A percentile compares a stretch with the other conserved stretches of the same genome.
Evolutionary conservation across 2,113 vertebrate genomes (phyloP).

Genomic region (Pampusana beccarii): DNA sequence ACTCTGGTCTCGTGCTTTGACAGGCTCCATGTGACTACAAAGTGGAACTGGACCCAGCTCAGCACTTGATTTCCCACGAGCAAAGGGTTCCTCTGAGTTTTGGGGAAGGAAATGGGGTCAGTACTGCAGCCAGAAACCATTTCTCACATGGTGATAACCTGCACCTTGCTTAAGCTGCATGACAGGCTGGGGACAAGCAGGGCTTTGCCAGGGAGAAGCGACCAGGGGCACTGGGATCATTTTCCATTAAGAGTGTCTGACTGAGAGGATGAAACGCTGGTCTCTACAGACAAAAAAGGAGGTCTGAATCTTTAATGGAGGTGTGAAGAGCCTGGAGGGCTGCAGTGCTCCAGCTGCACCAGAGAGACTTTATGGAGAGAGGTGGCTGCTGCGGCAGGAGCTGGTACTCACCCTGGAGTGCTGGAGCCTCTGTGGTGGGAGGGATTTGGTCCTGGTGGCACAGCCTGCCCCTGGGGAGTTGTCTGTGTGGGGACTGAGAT

Average conservation of each 20-base stretch:
- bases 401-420: background rate
- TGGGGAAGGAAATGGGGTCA: background rate
- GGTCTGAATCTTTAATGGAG: background rate
- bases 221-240: background rate
- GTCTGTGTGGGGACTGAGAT: background rate
- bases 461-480: rapidly evolving
- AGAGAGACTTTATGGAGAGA: background rate
- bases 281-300: background rate
- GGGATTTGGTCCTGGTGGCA: rapidly evolving
- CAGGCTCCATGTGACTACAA: background rate
- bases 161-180: background rate
- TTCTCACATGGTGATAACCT: background rate
- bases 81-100: background rate
- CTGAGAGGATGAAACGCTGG: too few relatives aligned
- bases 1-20: rapidly evolving
- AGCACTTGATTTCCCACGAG: background rate
- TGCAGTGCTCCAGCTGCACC: background rate
- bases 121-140: background rate
- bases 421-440: rapidly evolving
- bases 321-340: rapidly evolving
- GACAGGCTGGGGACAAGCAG: rapidly evolving
- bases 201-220: background rate
- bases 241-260: rapidly evolving
- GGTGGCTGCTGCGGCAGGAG: background rate
- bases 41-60: background rate